phyloP scores from a whole-genome alignment of 2,888 invertebrate genomes.

The Coremacera marginata region DNA sequence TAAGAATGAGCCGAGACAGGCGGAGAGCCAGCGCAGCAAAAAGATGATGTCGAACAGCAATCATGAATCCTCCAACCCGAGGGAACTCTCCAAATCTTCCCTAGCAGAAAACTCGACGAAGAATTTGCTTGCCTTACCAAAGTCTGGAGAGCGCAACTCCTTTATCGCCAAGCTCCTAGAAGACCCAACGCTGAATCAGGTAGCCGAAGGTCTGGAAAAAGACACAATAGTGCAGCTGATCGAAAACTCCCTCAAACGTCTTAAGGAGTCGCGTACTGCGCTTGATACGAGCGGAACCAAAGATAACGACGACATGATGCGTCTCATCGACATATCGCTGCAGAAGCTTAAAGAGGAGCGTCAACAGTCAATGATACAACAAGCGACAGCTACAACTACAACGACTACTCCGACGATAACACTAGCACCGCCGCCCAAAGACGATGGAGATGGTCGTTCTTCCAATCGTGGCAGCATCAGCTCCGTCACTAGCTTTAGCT shows the following conservation, averaged over 20 bases:
- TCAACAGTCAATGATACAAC: conserved; percentile 12
- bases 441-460: conserved; percentile 69
- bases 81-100: too few species aligned
- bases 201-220: conserved; percentile 75
- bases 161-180: conserved; percentile 75
- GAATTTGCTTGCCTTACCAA: background rate
- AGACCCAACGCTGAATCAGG: conserved; percentile 76
- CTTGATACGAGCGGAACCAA: conserved; percentile 68
- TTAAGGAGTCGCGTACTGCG: conserved; percentile 67
- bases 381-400: conserved; percentile 41
- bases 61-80: background rate
- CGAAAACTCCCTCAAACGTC: conserved; percentile 76
- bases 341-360: conserved; percentile 68
- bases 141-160: conserved; percentile 57
- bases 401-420: background rate
- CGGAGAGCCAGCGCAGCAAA: conserved; percentile 61
- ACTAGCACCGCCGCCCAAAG: conserved; percentile 57
- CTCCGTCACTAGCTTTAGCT: conserved; percentile 73
- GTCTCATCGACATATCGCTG: conserved; percentile 67
- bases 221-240: conserved; percentile 76
- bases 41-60: conserved; percentile 62
- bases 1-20: conserved; percentile 67
- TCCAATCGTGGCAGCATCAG: conserved; percentile 73
- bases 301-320: conserved; percentile 69
- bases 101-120: background rate